Conservation (phyloP, 2,113 vertebrate species). For the Macrotis lagotis region DNA sequence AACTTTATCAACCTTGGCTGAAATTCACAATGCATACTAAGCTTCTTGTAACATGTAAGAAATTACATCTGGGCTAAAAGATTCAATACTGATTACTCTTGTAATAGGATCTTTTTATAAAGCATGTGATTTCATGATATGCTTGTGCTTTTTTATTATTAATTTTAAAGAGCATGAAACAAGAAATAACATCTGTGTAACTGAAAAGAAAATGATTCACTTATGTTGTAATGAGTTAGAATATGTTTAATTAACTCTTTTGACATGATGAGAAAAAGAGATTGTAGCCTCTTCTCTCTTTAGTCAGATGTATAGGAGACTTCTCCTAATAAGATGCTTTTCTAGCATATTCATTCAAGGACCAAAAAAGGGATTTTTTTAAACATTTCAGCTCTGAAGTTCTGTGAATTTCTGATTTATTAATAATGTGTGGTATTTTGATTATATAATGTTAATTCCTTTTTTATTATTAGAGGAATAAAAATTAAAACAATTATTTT, state of each 20-base stretch:
- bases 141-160: conserved; percentile 50
- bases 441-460: not conserved
- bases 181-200: conserved; percentile 21
- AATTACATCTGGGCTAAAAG: conserved; percentile 88
- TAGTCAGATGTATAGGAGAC: not conserved
- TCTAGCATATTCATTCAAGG: not conserved
- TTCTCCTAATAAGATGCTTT: not conserved
- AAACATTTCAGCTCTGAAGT: not conserved
- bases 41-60: conserved; percentile 91
- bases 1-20: conserved; percentile 96
- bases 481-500: not conserved
- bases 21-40: conserved; percentile 87
- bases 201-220: not conserved
- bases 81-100: conserved; percentile 91
- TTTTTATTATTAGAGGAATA: not conserved
- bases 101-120: conserved; percentile 82
- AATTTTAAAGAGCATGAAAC: conserved; percentile 22
- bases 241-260: not conserved
- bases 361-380: not conserved
- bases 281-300: not conserved
- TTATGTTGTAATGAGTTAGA: not conserved
- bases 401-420: not conserved
- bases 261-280: not conserved
- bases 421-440: not conserved
- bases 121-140: conserved; percentile 67